Evolutionary conservation across 2,888 invertebrate genomes (phyloP).

Genomic region (Fabriciana adippe): DNA sequence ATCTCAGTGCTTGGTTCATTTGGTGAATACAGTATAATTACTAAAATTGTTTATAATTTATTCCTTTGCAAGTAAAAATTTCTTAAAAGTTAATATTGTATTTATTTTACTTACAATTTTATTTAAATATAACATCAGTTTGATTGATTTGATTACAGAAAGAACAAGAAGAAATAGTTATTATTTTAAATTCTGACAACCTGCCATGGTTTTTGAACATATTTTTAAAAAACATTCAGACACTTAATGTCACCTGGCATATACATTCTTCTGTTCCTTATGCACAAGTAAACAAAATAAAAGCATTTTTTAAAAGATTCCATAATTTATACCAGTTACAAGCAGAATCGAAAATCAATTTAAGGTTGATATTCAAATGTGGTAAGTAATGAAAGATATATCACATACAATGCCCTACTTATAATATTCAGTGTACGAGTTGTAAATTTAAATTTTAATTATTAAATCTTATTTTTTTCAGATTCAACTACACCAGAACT

Average conservation of each 20-base stretch:
- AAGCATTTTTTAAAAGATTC: constrained; percentile 60
- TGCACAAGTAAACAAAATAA: constrained; percentile 63
- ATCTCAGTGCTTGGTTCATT: no score
- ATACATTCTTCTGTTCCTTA: constrained; percentile 84
- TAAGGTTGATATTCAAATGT: constrained; percentile 89
- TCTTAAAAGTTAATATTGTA: no score
- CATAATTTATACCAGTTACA: constrained; percentile 38
- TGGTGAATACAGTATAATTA: no score
- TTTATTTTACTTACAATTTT: no score
- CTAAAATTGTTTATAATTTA: no score
- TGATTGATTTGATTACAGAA: no score
- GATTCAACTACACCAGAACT: constrained; percentile 82
- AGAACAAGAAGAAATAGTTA: constrained; percentile 82
- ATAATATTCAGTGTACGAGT: not conserved
- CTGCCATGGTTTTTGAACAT: constrained; percentile 86
- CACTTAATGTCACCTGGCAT: constrained; percentile 80
- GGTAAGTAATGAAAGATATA: constrained; percentile 72
- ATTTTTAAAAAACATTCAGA: constrained; percentile 80
- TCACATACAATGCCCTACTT: not conserved
- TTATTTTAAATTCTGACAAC: constrained; percentile 84
- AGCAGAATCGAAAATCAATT: constrained; percentile 63
- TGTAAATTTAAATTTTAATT: constrained; percentile 4
- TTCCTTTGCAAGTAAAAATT: no score
- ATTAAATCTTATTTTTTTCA: constrained; percentile 56
- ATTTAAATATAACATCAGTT: no score